These are phyloP conservation scores for Kradibia gibbosae DNA, from an alignment of 1,140 invertebrate species.

Conservation along the genomic window DNA sequence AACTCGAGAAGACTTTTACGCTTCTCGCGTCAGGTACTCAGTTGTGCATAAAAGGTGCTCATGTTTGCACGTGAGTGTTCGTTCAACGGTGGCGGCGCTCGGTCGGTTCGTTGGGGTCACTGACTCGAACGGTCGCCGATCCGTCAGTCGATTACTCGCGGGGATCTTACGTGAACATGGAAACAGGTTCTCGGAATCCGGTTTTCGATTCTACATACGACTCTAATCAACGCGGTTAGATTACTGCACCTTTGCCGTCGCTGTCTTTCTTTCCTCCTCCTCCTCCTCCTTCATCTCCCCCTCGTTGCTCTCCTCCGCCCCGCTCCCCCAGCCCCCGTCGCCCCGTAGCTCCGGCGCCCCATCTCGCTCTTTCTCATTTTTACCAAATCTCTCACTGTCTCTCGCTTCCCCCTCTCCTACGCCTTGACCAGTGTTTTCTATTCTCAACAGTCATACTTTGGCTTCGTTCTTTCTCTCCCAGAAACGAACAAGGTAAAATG, in stretches of 20 bases:
- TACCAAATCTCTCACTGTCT: not conserved
- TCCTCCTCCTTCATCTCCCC: not conserved
- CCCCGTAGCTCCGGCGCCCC: too few species aligned
- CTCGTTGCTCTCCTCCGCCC: not conserved
- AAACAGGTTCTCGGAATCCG: slow-evolving; percentile 75
- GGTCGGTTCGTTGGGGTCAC: slow-evolving; percentile 65
- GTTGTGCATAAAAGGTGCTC: not conserved
- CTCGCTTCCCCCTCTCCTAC: too few species aligned
- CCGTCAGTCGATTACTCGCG: slow-evolving; percentile 73
- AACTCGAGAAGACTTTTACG: not conserved
- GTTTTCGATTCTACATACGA: slow-evolving; percentile 74
- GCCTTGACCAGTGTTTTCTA: not conserved
- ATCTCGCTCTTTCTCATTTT: not conserved
- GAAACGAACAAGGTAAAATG: not conserved
- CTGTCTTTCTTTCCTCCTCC: slow-evolving; percentile 43
- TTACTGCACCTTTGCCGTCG: slow-evolving; percentile 68
- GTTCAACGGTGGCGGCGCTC: not conserved
- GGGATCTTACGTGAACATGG: slow-evolving; percentile 74
- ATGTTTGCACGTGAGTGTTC: too few species aligned
- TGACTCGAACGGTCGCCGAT: slow-evolving; percentile 74
- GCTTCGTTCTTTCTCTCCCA: not conserved
- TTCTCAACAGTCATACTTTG: not conserved
- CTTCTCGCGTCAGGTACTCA: not conserved
- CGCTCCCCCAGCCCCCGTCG: too few species aligned
- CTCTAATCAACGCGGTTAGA: slow-evolving; percentile 74